Base-by-base conservation (phyloP, 2,797 vertebrate genomes). In the Sebastes goodei region DNA sequence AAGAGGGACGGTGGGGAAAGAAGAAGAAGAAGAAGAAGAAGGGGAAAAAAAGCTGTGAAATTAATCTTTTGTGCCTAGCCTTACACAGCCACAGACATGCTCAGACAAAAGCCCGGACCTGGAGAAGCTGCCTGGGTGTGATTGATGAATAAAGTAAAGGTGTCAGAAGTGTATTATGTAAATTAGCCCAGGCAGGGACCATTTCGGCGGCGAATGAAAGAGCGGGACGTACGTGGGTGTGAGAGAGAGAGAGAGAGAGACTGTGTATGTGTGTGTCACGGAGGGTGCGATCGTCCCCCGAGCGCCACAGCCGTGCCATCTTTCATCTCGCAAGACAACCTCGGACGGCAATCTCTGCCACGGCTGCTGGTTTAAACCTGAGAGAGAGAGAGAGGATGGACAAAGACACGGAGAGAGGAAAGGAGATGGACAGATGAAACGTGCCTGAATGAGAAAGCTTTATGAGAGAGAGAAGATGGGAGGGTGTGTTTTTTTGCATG, bases 121-220 rank as follows among this genome's bases (percentile, higher is more conserved):
- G 97, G 97, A 97, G 97, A 98, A 98, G 97, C 97, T 96, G 93
- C 92, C 93, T 90, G 88, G 82, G 96, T 73, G 96, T 99, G 98
- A 99, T 99, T 99, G 98, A 99, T 99, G 98, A 98, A 97, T 98
- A 98, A 99, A 99, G 98, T 99, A 98, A 99, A 99, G 97, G 98
- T 99, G 98, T 99, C 98, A 98, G 97, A 98, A 98, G 98, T 98
- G 98, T 99, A 98, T 99, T 99, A 99, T 99, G 98, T 97, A 99
- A 99, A 99, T 99, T 96, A 98, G 97, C 96, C 94, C 93, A 98
- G 97, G 97, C 97, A 96, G 96, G 96, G 97, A 97, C 97, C 97
- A 98, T 98, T 97, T 98, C 96, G 91, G 95, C 77, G 95, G 95
- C 95, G 95, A 97, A 97, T 96, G 93, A 94, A 96, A 97, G 95